Evolutionary conservation across 2,888 invertebrate genomes (phyloP), one percentile per base, ranked within the genome.

Genomic region (Labia minor): DNA sequence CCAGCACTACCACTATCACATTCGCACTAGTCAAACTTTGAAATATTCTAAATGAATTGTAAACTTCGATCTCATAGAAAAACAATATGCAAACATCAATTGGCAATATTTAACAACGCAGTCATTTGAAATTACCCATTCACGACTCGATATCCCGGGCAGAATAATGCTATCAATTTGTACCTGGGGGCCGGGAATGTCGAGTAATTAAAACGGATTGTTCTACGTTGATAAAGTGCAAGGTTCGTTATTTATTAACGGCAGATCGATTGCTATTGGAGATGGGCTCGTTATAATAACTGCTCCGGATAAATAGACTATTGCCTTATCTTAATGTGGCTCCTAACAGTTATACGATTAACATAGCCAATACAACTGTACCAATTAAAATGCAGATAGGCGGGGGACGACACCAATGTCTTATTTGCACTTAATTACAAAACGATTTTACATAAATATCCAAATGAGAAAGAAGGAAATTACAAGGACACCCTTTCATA

Each of bases 251-350:
- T 49, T 49, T 49, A 49, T 49, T 49, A 49, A 49, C 49, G 49
- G 49, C 49, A 49, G 49, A 49, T 49, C 49, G 49, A 49, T 49
- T 49, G 49, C 49, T 49, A 49, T 49, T 49, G 49, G n/a, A 49
- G 49, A 49, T 49, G 49, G 49, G n/a, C 49, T 49, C 49, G 49
- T 49, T 49, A 49, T 49, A 49, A 49, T 49, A 49, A 49, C 49
- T 49, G 49, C 49, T 49, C 49, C 49, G 49, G 49, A 49, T 49
- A 49, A 49, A 49, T 49, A 49, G 49, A 49, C 49, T 49, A 49
- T 49, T 49, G 49, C 49, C 49, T 49, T 49, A 49, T 49, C 49
- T 49, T 49, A 49, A 49, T 49, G 49, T 49, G 16, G 49, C 49
- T 49, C 16, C 14, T 49, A 49, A 49, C 49, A 49, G 49, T 49